Percentiles rank a stretch among this genome's conserved stretches.
phyloP scores from a whole-genome alignment of 2,888 invertebrate genomes.

The Pasiphila rectangulata region DNA sequence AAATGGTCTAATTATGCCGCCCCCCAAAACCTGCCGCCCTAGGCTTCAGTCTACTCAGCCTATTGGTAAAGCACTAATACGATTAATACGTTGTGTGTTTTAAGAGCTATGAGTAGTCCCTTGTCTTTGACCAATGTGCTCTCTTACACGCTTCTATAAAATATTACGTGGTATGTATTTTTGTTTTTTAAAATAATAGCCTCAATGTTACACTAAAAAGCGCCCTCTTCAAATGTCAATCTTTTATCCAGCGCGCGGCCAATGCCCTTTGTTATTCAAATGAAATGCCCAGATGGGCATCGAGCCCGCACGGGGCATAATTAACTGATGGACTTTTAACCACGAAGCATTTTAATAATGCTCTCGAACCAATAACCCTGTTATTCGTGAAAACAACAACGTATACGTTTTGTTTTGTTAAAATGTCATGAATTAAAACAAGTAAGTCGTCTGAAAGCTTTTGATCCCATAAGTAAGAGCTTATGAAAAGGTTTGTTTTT shows the following conservation, averaged over 20 bases:
- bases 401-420: neutral
- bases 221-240: slow-evolving; percentile 50
- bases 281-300: slow-evolving; percentile 57
- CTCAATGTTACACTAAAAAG: slow-evolving; percentile 11
- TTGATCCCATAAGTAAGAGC: too few relatives aligned
- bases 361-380: slow-evolving; percentile 5
- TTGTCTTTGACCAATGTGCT: too few relatives aligned
- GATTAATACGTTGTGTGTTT: too few relatives aligned
- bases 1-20: too few relatives aligned
- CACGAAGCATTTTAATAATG: slow-evolving; percentile 16
- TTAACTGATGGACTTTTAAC: slow-evolving; percentile 58
- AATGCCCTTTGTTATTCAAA: slow-evolving; percentile 71
- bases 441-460: too few relatives aligned
- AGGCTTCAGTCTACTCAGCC: too few relatives aligned
- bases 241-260: slow-evolving; percentile 61
- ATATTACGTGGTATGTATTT: neutral
- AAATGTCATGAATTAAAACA: too few relatives aligned
- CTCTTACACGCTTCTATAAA: too few relatives aligned
- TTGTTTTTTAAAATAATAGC: neutral
- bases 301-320: slow-evolving; percentile 53
- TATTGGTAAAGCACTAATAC: too few relatives aligned
- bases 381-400: neutral
- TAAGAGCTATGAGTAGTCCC: too few relatives aligned
- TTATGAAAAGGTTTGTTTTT: too few relatives aligned
- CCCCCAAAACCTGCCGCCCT: too few relatives aligned